Evolutionary conservation across 2,113 vertebrate genomes (phyloP).

Genomic region (Tautogolabrus adspersus): DNA sequence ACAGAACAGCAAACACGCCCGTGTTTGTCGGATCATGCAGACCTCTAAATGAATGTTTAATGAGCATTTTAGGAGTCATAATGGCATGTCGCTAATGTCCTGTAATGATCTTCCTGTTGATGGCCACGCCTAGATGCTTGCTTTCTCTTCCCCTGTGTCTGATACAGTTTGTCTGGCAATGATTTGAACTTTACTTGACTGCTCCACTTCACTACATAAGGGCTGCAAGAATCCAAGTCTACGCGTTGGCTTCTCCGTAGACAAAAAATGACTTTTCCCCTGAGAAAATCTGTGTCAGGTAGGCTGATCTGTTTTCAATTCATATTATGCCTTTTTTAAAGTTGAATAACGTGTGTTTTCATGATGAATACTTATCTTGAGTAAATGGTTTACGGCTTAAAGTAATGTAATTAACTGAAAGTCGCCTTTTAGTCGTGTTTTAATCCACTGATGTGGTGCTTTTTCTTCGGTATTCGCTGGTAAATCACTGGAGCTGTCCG

Average conservation of each 20-base stretch:
- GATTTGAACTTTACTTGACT: conserved; percentile 91
- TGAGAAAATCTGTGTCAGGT: conserved; percentile 96
- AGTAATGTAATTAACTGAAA: neutral
- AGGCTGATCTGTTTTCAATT: conserved; percentile 74
- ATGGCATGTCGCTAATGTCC: conserved; percentile 98
- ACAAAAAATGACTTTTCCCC: conserved; percentile 91
- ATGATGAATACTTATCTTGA: too few relatives aligned
- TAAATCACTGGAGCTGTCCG: conserved; percentile 63
- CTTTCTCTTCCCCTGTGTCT: conserved; percentile 87
- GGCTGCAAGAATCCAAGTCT: conserved; percentile 60
- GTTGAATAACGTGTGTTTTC: neutral
- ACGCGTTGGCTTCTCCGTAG: conserved; percentile 74
- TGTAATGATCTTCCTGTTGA: conserved; percentile 96
- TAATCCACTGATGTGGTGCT: neutral
- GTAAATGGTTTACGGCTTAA: neutral
- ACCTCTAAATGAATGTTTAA: conserved; percentile 97
- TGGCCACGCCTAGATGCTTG: conserved; percentile 89
- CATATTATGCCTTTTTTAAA: neutral
- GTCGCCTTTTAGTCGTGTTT: neutral
- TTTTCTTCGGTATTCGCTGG: neutral
- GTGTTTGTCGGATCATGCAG: conserved; percentile 88
- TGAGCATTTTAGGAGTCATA: conserved; percentile 95
- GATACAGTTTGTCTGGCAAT: conserved; percentile 92
- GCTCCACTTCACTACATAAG: conserved; percentile 76
- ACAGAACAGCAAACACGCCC: conserved; percentile 53